Base-by-base conservation (phyloP, 2,113 vertebrate species). In the Phrynosoma blainvillii region DNA sequence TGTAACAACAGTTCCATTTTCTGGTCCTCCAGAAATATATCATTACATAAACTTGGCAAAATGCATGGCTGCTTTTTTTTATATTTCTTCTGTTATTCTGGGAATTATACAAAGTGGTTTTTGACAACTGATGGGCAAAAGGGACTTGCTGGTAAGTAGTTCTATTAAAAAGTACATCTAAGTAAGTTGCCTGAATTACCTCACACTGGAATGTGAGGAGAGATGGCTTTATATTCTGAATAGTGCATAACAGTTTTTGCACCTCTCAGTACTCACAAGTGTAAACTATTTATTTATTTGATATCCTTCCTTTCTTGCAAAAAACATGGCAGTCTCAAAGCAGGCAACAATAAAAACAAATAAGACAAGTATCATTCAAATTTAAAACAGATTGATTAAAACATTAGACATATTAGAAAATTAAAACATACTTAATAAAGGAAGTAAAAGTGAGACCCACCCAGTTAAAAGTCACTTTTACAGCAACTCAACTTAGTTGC, bases 21-120 rank as follows among this genome's bases (percentile, higher is more conserved):
- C 59, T 85, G 56, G 36, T 66, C 25, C 20, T 85, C 56, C 56
- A 77, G 32, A 85, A 85, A 77, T 77, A 65, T 25, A 47, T 36
- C 36, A 66, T 25, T 66, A 65, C 25, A 59, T 32, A 77, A 56
- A 66, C 59, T 66, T 77, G 84, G 84, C 74, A 85, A 85, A 85
- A 85, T 77, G 16, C 40, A 66, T n/a, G 66, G 25, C 59, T 84
- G 66, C 42, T 20, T 27, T 30, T n/a, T 71, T 71, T 54, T 2
- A 52, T 27, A 68, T 30, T 30, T 47, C 79, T 40, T 25, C 2
- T 68, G 62, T 47, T 65, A 47, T 70, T 83, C 36, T 52, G 40
- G 56, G 81, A 83, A 83, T 18, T 16, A 32, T 25, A 21, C 36
- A 84, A 54, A 84, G 66, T 71, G 42, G 40, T 20, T 54, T 84